A percentile compares a stretch with the other conserved stretches of the same genome.
These are phyloP conservation scores for Lycodopsis pacificus DNA, from an alignment of 2,797 vertebrate genomes.

Conservation along the genomic window DNA sequence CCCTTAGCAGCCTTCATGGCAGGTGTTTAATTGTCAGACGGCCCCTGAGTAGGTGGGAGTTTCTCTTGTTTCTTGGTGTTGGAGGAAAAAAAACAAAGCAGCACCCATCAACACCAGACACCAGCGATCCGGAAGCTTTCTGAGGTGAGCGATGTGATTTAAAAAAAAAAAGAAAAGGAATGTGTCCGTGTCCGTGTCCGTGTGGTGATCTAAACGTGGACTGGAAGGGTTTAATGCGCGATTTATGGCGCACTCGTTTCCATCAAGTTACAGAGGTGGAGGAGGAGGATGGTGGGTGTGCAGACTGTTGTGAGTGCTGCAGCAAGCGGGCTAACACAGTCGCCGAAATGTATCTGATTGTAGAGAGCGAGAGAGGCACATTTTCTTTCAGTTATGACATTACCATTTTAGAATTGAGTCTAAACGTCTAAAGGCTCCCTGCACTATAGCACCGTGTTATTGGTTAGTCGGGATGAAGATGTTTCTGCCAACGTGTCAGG, in stretches of 20 bases:
- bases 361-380: neutral
- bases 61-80: constrained; percentile 82
- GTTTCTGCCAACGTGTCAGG: constrained; percentile 67
- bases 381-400: neutral
- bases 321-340: constrained; percentile 31
- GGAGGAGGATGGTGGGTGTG: constrained; percentile 69
- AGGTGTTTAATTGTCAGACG: constrained; percentile 79
- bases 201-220: constrained; percentile 8
- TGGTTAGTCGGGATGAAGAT: constrained; percentile 25
- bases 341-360: constrained; percentile 17
- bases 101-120: constrained; percentile 64
- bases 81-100: constrained; percentile 60
- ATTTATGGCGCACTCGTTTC: constrained; percentile 62
- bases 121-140: constrained; percentile 65
- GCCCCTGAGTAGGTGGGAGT: constrained; percentile 83
- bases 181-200: neutral
- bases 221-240: constrained; percentile 22
- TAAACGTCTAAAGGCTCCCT: neutral
- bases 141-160: constrained; percentile 72
- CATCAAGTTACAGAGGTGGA: constrained; percentile 74
- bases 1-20: constrained; percentile 52
- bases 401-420: neutral
- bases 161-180: neutral
- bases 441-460: neutral
- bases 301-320: constrained; percentile 68